Conservation (phyloP, 2,888 invertebrate species). For the Caenorhabditis sp. region DNA sequence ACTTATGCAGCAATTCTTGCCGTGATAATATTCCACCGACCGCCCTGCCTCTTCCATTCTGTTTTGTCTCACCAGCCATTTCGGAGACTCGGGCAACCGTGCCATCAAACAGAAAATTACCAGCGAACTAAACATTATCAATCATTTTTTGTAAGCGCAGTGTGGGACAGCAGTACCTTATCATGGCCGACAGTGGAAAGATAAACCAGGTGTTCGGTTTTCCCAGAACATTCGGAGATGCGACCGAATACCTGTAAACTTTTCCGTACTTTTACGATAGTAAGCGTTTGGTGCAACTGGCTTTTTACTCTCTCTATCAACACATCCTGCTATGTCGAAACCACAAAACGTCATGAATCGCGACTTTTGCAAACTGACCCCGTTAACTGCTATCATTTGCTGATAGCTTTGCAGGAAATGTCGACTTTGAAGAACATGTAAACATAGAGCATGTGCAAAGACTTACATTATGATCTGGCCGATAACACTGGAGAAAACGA, state of each 20-base stretch:
- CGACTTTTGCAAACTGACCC: background rate
- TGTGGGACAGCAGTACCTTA: constrained; percentile 14
- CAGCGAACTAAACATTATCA: constrained; percentile 38
- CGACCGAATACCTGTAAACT: constrained; percentile 28
- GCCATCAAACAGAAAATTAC: constrained; percentile 27
- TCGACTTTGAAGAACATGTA: constrained; percentile 6
- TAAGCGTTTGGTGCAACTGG: background rate
- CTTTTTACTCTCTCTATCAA: background rate
- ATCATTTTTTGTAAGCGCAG: background rate
- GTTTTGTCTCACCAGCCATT: constrained; percentile 57
- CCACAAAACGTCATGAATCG: background rate
- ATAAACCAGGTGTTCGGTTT: constrained; percentile 42
- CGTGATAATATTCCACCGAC: constrained; percentile 54
- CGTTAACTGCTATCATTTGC: constrained; percentile 1
- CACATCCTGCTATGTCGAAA: background rate
- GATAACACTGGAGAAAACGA: constrained; percentile 41
- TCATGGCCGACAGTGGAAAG: constrained; percentile 20
- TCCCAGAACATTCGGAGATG: constrained; percentile 41
- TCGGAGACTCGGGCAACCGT: constrained; percentile 61
- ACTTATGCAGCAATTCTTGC: constrained; percentile 18
- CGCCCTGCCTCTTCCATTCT: constrained; percentile 48
- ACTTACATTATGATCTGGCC: constrained; percentile 54
- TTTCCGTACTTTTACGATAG: background rate
- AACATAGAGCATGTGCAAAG: constrained; percentile 5
- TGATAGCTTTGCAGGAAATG: constrained; percentile 13